phyloP scores from a whole-genome alignment of 2,797 vertebrate genomes.

The Scolopax rusticola region DNA sequence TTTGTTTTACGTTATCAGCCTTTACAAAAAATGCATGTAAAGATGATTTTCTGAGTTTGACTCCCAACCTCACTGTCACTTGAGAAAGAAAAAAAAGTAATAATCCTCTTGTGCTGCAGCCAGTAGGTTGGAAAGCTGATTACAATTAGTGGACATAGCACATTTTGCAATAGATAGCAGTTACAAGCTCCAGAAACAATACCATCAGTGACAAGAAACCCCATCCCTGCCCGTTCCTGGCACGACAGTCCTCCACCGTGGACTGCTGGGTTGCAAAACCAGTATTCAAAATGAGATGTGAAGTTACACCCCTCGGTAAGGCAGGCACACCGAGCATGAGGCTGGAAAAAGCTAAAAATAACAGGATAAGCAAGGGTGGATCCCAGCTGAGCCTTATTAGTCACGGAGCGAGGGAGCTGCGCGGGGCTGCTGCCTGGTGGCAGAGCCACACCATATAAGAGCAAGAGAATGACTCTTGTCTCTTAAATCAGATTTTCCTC shows the following conservation, averaged over 20 bases:
- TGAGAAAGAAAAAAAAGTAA: neutral
- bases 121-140: neutral
- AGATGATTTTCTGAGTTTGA: neutral
- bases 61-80: neutral
- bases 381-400: constrained; percentile 34
- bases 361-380: constrained; percentile 51
- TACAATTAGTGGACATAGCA: neutral
- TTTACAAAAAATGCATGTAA: neutral
- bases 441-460: constrained; percentile 56
- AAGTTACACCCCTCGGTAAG: neutral
- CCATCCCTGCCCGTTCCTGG: neutral
- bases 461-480: constrained; percentile 27
- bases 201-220: neutral
- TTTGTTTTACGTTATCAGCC: neutral
- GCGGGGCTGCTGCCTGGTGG: neutral
- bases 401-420: constrained; percentile 34
- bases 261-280: neutral
- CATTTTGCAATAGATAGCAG: accelerated
- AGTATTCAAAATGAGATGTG: accelerated
- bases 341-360: constrained; percentile 54
- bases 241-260: neutral
- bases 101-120: neutral
- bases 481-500: neutral
- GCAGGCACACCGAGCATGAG: neutral
- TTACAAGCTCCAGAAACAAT: neutral